These are phyloP conservation scores for Sarcophaga rosellei DNA, from an alignment of 2,888 invertebrate species.

Conservation along the genomic window DNA sequence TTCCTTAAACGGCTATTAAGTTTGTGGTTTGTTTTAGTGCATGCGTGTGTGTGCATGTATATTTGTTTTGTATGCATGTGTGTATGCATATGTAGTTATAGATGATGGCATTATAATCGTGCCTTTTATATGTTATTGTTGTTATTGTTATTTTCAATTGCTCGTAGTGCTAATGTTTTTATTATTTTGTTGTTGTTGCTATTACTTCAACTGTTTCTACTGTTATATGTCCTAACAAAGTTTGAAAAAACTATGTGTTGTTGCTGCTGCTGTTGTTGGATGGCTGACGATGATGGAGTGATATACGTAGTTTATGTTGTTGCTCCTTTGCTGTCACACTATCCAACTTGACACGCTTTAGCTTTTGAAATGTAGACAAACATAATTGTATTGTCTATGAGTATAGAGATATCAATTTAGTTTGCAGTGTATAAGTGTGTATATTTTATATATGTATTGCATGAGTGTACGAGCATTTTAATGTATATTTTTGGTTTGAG, in stretches of 20 bases:
- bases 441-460: neutral
- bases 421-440: neutral
- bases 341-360: constrained; percentile 61
- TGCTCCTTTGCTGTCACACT: constrained; percentile 30
- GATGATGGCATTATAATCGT: constrained; percentile 54
- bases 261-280: constrained; percentile 46
- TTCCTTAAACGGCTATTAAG: constrained; percentile 73
- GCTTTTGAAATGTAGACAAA: constrained; percentile 60
- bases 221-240: constrained; percentile 46
- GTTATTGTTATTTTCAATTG: neutral
- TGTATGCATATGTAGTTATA: constrained; percentile 67
- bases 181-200: neutral
- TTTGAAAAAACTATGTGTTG: neutral
- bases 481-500: neutral
- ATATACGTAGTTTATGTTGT: constrained; percentile 29
- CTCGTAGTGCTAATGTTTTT: too few species aligned
- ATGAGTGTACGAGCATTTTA: neutral
- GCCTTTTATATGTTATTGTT: constrained; percentile 54
- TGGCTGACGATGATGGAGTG: constrained; percentile 56
- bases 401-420: neutral
- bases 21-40: constrained; percentile 69
- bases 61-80: too few species aligned
- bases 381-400: constrained; percentile 58
- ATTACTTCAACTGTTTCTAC: neutral
- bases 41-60: constrained; percentile 24